Evolutionary conservation across 92 coral and sea anemone species (phyloP), one percentile per base, ranked within the genome.

Genomic region (Zoanthus sansibaricus): DNA sequence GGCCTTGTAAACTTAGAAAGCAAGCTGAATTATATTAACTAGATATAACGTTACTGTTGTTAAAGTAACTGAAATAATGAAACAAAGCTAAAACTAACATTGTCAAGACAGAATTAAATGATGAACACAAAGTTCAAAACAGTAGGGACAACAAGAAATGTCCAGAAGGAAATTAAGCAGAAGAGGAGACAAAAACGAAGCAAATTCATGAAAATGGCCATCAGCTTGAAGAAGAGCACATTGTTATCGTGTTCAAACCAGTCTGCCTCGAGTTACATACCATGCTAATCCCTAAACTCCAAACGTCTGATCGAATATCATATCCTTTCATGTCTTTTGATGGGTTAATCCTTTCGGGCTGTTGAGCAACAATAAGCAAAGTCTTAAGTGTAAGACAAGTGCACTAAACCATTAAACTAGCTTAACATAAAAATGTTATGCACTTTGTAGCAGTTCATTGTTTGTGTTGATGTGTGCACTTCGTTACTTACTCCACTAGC

Each of bases 251-350:
- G 1, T 7, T 17, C 25, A 62, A 21, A 62, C 69, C 31, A 20
- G 45, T 16, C 55, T 10, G 12, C 4, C 30, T 73, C 10, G 20
- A 4, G 25, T 31, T 67, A 25, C 90, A 83, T 79, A 97, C 98
- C 98, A 97, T 97, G 49, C 98, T 97, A 44, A 97, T 91, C 72
- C 99, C 99, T 67, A 97, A 93, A 64, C 99, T 97, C 99, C 99
- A 97, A 55, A 97, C 93, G 54, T 97, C 99, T 14, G 99, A 97
- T 58, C 99, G 84, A 70, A 97, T 96, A 30, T 97, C 99, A 68
- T 97, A 97, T 13, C 99, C 99, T 55, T 97, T 89, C 95, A 88
- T 93, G 77, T 95, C 94, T 64, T 91, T 89, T 12, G 89, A 92
- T 51, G 99, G 99, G 77, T 95, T 92, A 44, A 97, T 97, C 88